Base-by-base conservation (phyloP, 37 sponge, comb jelly and placozoan genomes). In the Halisarca cf. caerulea region DNA sequence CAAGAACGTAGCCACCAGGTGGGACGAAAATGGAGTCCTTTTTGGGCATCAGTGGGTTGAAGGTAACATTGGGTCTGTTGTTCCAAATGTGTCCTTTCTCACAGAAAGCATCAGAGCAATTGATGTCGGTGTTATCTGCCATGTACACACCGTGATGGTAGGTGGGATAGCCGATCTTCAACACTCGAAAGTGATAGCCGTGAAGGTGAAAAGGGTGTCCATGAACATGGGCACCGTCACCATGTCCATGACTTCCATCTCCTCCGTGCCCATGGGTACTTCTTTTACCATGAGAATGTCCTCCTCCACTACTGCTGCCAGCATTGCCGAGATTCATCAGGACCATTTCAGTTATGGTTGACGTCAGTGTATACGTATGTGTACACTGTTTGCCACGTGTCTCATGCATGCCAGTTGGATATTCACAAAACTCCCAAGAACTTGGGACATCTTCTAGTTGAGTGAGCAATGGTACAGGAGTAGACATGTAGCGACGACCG, bases 171-270 rank as follows among this genome's bases (percentile, higher is more conserved):
- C 90, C 93, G 62, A 89, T 72, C 45, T 86, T 75, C 21, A 89
- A 62, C 20, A 93, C 90, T 72, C 89, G 88, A 66, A 93, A 93
- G 41, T 77, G 68, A 70, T 89, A 87, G 0, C 93, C 93, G 58
- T 93, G 93, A 0, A 93, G 58, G 41, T 93, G 93, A 30, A 93
- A 37, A 21, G 93, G 93, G 74, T 93, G 93, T n/a, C 45, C 77
- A 24, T 74, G 69, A 30, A 68, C 1, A 34, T 68, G 69, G 2
- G 15, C 35, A 18, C 35, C 35, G 4, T 17, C 17, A 17, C 34
- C 33, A 27, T 34, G 3, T 17, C 69, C 69, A 30, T 68, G 69
- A 59, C 60, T 27, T 3, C 60, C 60, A 59, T 2, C 25, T 6
- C 60, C 60, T 34, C 69, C 69, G 4, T 68, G 69, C 1, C 69